These are phyloP conservation scores for Pollachius pollachius DNA, from an alignment of 2,113 vertebrate genomes.

Conservation along the genomic window DNA sequence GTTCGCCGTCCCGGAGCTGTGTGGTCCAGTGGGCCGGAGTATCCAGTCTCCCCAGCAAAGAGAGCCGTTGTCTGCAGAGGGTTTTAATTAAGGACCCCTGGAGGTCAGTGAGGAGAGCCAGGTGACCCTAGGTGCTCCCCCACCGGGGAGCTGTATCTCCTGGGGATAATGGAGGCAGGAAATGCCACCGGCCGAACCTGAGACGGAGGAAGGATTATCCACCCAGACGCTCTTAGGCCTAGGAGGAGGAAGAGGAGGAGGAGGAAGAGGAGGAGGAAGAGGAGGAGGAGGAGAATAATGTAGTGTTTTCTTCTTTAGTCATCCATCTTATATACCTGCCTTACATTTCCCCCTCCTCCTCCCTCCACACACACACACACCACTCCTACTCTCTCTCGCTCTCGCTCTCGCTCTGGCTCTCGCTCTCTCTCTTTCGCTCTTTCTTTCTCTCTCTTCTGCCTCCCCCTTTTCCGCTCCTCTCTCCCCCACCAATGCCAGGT, in stretches of 20 bases:
- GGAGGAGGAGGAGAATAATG: conserved; percentile 54
- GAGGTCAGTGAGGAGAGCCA: conserved; percentile 43
- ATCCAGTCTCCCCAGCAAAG: conserved; percentile 65
- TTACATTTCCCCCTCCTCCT: conserved; percentile 14
- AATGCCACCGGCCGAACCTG: conserved; percentile 67
- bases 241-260: conserved; percentile 37
- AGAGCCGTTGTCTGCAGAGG: conserved; percentile 50
- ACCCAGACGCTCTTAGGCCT: conserved; percentile 23
- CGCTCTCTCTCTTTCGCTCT: not conserved
- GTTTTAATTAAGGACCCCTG: conserved; percentile 66
- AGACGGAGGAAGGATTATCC: conserved; percentile 69
- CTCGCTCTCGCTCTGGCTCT: not conserved
- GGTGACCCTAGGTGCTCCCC: conserved; percentile 53
- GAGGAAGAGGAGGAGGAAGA: not conserved
- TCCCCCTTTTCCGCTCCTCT: not conserved
- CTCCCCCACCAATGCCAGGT: conserved; percentile 20
- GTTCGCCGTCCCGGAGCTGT: conserved; percentile 57
- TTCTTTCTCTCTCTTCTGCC: conserved; percentile 12
- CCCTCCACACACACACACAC: not conserved
- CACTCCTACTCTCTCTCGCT: conserved; percentile 11
- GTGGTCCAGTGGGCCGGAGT: conserved; percentile 59
- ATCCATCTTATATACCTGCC: conserved; percentile 27
- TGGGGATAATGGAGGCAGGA: conserved; percentile 66
- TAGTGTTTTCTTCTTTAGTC: conserved; percentile 54
- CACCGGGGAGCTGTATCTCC: conserved; percentile 38